A percentile compares a stretch with the other conserved stretches of the same genome.
These are phyloP conservation scores for Zalophus californianus DNA, from an alignment of 2,797 vertebrate genomes.

Conservation along the genomic window DNA sequence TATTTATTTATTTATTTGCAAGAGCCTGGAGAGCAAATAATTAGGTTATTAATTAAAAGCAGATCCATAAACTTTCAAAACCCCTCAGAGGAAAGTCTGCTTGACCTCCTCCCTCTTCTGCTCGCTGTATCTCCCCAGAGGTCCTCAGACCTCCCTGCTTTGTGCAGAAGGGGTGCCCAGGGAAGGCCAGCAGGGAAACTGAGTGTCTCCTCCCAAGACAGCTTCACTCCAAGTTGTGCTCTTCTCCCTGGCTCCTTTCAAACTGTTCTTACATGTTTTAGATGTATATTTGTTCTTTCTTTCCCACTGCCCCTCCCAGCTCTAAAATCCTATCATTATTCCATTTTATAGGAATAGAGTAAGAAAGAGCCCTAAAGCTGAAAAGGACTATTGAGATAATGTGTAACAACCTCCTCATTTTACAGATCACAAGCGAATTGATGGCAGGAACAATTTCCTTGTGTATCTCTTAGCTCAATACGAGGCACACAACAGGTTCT, in stretches of 20 bases:
- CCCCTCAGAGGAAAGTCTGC: not conserved
- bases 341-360: not conserved
- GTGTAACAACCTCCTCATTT: not conserved
- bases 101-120: not conserved
- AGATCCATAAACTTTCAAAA: not conserved
- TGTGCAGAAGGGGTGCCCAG: not conserved
- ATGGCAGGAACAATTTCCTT: not conserved
- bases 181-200: not conserved
- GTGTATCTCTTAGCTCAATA: not conserved
- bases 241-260: not conserved
- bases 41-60: conserved; percentile 41
- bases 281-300: not conserved
- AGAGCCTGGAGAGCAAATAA: not conserved
- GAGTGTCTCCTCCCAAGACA: not conserved
- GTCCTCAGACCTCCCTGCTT: not conserved
- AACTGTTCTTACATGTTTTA: not conserved
- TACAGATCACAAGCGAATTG: not conserved
- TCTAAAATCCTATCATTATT: conserved; percentile 30
- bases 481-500: not conserved
- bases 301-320: not conserved
- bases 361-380: not conserved
- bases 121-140: fast-evolving
- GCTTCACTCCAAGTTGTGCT: fast-evolving
- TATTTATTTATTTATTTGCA: not conserved
- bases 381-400: not conserved